Conservation (phyloP, 2,797 vertebrate genomes). For the Choloepus didactylus region DNA sequence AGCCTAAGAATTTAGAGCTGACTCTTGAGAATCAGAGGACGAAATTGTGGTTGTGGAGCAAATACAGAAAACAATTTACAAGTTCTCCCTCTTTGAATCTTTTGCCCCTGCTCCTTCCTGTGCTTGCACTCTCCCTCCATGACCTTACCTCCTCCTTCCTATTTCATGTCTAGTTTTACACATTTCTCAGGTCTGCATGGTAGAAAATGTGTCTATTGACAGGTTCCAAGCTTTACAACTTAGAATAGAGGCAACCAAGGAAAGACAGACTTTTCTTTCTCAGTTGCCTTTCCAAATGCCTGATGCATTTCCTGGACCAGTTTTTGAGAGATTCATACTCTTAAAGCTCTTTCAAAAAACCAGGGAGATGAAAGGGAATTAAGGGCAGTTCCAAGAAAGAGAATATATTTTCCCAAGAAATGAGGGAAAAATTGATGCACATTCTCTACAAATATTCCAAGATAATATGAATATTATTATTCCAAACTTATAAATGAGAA, state of each 20-base stretch:
- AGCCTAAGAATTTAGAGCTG: neutral
- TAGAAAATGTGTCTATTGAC: neutral
- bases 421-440: neutral
- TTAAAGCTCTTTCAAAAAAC: neutral
- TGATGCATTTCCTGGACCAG: neutral
- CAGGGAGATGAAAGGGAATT: neutral
- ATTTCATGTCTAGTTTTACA: neutral
- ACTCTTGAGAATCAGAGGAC: neutral
- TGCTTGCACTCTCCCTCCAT: neutral
- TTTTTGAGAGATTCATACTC: neutral
- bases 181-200: neutral
- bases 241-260: neutral
- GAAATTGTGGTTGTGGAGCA: neutral
- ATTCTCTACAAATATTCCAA: neutral
- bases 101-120: neutral
- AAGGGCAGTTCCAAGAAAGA: neutral
- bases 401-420: neutral
- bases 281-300: neutral
- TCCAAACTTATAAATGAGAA: neutral
- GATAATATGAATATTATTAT: neutral
- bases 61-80: neutral
- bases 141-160: neutral
- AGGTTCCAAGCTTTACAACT: neutral
- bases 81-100: rapidly evolving
- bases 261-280: neutral